Evolutionary conservation across 2,888 invertebrate species (phyloP).

Genomic region (Athrips mouffetella): DNA sequence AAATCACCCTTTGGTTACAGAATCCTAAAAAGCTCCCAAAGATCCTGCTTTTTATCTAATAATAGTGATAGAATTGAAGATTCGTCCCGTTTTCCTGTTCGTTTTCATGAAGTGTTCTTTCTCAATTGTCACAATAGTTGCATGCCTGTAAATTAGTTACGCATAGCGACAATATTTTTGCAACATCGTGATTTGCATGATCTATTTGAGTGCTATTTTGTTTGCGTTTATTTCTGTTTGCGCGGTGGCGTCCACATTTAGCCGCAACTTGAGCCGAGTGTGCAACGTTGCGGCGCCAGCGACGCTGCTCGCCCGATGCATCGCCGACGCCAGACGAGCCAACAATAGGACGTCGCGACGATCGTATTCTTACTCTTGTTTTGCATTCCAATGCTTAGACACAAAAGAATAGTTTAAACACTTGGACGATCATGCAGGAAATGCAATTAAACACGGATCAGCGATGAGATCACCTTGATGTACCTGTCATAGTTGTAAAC

Average conservation of each 20-base stretch:
- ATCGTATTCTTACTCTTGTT: conserved; percentile 26
- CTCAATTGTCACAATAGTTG: too few species aligned
- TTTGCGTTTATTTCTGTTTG: conserved; percentile 65
- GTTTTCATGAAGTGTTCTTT: too few species aligned
- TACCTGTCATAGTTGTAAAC: not conserved
- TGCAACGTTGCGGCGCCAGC: conserved; percentile 17
- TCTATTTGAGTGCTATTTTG: conserved; percentile 41
- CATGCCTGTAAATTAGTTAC: too few species aligned
- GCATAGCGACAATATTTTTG: not conserved
- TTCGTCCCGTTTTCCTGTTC: too few species aligned
- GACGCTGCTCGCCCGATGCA: not conserved
- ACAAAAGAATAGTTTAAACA: conserved; percentile 18
- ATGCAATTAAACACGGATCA: conserved; percentile 10
- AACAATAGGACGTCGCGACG: conserved; percentile 40
- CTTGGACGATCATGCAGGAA: conserved; percentile 18
- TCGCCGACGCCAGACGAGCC: conserved; percentile 21
- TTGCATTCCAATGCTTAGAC: conserved; percentile 23
- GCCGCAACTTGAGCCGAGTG: conserved; percentile 63
- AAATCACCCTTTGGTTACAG: too few species aligned
- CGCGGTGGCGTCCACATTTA: conserved; percentile 60
- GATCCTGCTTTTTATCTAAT: too few species aligned
- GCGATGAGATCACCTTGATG: conserved; percentile 8
- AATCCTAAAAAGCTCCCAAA: too few species aligned
- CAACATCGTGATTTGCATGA: not conserved
- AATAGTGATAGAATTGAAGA: too few species aligned